These are phyloP conservation scores for Cettia cetti DNA, from an alignment of 2,113 vertebrate genomes.

Conservation along the genomic window DNA sequence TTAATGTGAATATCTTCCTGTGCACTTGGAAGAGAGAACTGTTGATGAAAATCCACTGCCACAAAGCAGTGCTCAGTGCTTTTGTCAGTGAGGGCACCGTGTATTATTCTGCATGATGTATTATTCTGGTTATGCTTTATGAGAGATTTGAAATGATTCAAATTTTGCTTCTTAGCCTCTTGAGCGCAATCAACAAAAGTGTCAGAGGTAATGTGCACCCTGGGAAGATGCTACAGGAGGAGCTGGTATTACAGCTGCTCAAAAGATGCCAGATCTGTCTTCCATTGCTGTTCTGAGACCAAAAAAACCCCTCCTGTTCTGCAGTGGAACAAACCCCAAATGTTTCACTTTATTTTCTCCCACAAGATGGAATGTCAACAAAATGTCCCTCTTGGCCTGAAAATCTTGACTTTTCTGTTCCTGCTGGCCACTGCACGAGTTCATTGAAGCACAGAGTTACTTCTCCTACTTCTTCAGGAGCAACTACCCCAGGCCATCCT, in stretches of 20 bases:
- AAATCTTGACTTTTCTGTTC: conserved; percentile 16
- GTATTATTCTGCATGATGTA: background rate
- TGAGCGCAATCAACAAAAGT: background rate
- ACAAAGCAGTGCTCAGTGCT: background rate
- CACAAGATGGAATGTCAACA: background rate
- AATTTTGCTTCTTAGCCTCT: background rate
- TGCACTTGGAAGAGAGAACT: background rate
- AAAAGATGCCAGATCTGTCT: background rate
- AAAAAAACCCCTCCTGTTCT: background rate
- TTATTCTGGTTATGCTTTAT: background rate
- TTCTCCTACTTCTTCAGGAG: background rate
- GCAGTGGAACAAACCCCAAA: background rate
- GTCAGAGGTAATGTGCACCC: background rate
- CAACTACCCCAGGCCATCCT: accelerated
- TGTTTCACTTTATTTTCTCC: background rate
- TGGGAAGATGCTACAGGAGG: background rate
- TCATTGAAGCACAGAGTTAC: background rate
- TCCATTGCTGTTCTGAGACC: background rate
- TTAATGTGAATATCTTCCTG: background rate
- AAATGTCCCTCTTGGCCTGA: background rate
- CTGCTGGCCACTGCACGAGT: background rate
- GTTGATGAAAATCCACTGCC: background rate
- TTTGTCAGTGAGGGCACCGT: background rate
- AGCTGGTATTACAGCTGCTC: background rate
- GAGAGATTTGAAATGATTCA: background rate